These are phyloP conservation scores for Siniperca obscura DNA, from an alignment of 2,797 vertebrate species.

Conservation along the genomic window DNA sequence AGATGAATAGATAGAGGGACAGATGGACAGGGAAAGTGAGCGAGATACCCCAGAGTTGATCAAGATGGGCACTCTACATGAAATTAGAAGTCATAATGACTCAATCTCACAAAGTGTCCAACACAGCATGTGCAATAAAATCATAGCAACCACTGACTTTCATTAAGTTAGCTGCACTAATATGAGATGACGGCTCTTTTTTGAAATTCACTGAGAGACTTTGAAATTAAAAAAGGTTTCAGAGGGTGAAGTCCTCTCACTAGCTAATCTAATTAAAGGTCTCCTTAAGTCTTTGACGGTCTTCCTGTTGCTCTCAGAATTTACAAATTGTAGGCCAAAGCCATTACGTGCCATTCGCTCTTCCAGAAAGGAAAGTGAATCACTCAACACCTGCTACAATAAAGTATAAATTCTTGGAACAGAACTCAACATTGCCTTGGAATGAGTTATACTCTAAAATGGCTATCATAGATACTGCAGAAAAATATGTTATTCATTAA, in stretches of 20 bases:
- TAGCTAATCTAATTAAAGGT: slow-evolving; percentile 54
- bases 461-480: slow-evolving; percentile 21
- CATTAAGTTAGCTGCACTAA: slow-evolving; percentile 12
- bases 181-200: slow-evolving; percentile 24
- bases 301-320: slow-evolving; percentile 47
- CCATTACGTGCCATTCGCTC: slow-evolving; percentile 36
- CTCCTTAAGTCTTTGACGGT: slow-evolving; percentile 46
- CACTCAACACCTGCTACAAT: slow-evolving; percentile 44
- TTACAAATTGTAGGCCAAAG: slow-evolving; percentile 47
- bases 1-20: slow-evolving; percentile 43
- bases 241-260: slow-evolving; percentile 1
- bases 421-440: slow-evolving; percentile 22
- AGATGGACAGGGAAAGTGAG: slow-evolving; percentile 47
- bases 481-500: slow-evolving; percentile 51
- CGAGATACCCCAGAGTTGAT: slow-evolving; percentile 30
- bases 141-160: slow-evolving; percentile 4
- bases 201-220: slow-evolving; percentile 16
- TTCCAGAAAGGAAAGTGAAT: slow-evolving; percentile 43
- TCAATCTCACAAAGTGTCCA: slow-evolving; percentile 26
- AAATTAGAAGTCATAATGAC: slow-evolving; percentile 31
- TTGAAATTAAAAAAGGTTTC: slow-evolving; percentile 40
- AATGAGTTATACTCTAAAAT: slow-evolving; percentile 30
- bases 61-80: slow-evolving; percentile 21
- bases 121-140: slow-evolving; percentile 15
- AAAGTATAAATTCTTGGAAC: slow-evolving; percentile 45